These are phyloP conservation scores for Hypocryptadius cinnamomeus DNA, from an alignment of 2,113 vertebrate species.

Conservation along the genomic window DNA sequence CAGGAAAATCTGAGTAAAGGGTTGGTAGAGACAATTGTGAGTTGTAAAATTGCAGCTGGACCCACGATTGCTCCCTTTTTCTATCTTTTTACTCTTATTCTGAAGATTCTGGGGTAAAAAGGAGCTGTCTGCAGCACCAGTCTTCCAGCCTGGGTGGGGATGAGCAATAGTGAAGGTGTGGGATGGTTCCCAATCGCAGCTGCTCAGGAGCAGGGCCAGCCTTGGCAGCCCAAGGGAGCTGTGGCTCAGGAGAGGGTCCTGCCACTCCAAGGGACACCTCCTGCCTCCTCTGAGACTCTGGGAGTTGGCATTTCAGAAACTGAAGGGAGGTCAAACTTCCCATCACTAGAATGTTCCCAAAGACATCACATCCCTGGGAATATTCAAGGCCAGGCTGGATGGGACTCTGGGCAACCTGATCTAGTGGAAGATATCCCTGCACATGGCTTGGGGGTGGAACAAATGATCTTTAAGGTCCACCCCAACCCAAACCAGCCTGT, in stretches of 20 bases:
- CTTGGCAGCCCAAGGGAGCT: fast-evolving
- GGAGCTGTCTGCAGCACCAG: background rate
- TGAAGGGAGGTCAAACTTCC: background rate
- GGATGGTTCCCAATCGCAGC: background rate
- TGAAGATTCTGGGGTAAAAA: background rate
- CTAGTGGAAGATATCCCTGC: background rate
- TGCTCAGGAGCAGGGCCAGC: background rate
- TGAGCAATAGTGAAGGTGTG: background rate
- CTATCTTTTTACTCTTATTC: background rate
- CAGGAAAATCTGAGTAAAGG: background rate
- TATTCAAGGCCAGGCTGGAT: background rate
- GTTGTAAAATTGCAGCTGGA: background rate
- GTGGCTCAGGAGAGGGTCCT: background rate
- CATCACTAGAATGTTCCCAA: background rate
- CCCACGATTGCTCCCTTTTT: fast-evolving
- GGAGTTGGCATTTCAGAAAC: background rate
- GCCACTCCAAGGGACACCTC: background rate
- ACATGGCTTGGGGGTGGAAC: background rate
- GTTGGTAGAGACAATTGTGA: background rate
- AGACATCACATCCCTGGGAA: background rate
- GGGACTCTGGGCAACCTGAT: background rate
- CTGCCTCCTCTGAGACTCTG: background rate
- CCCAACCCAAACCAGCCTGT: background rate
- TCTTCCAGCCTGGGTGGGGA: background rate
- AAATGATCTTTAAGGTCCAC: background rate